Evolutionary conservation across 2,113 vertebrate species (phyloP).

Genomic region (Acrocephalus arundinaceus): DNA sequence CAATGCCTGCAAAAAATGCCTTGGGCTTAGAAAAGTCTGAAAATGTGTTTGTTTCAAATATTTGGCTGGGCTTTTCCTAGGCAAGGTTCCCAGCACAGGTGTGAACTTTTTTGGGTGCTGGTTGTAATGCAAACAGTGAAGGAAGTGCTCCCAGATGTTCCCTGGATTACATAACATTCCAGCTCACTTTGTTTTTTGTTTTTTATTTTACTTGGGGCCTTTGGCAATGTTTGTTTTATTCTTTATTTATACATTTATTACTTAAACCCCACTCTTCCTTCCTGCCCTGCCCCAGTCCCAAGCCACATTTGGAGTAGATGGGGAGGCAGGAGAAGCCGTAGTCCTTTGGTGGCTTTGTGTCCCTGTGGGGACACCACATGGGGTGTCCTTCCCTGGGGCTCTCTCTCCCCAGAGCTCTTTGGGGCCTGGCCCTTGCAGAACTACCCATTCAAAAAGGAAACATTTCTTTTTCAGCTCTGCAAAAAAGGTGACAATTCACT

Average conservation of each 20-base stretch:
- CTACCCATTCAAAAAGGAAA: background rate
- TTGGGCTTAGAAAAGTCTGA: constrained; percentile 73
- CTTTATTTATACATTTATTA: constrained; percentile 5
- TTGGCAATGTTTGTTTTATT: constrained; percentile 39
- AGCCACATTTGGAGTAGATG: background rate
- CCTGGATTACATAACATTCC: constrained; percentile 27
- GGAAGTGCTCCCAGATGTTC: constrained; percentile 58
- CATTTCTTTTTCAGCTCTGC: background rate
- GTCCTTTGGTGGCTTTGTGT: background rate
- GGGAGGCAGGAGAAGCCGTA: background rate
- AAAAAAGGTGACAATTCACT: background rate
- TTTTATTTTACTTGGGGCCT: constrained; percentile 38
- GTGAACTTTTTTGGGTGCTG: constrained; percentile 71
- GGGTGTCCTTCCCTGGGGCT: background rate
- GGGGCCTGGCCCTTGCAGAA: fast-evolving
- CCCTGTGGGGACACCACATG: fast-evolving
- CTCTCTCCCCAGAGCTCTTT: background rate
- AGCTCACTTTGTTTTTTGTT: background rate
- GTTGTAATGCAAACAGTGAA: constrained; percentile 68
- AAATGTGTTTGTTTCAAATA: constrained; percentile 74
- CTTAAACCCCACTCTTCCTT: background rate
- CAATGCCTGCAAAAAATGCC: constrained; percentile 49
- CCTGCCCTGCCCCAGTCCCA: background rate
- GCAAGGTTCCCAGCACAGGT: constrained; percentile 81
- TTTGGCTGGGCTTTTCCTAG: constrained; percentile 68